These are phyloP conservation scores for Hypsopygia costalis DNA, from an alignment of 2,888 invertebrate genomes.

Conservation along the genomic window DNA sequence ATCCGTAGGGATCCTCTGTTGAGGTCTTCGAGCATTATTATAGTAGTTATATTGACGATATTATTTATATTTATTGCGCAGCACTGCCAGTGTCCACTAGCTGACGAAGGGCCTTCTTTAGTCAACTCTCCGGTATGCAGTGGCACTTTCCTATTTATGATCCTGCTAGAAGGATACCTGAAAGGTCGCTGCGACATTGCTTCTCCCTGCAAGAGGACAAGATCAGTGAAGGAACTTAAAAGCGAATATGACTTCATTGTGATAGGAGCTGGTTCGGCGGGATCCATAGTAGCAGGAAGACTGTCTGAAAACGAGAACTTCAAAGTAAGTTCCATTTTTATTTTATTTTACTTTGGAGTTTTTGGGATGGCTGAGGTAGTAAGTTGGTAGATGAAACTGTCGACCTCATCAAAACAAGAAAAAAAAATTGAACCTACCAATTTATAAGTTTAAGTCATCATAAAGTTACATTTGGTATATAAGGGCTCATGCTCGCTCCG, in stretches of 20 bases:
- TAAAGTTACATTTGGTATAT: too few relatives aligned
- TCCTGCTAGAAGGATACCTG: constrained; percentile 78
- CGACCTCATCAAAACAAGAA: too few relatives aligned
- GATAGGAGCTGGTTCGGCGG: constrained; percentile 83
- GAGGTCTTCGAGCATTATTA: too few relatives aligned
- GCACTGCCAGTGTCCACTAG: constrained; percentile 69
- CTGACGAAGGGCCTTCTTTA: constrained; percentile 70
- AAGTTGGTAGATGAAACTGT: too few relatives aligned
- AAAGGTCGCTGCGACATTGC: constrained; percentile 71
- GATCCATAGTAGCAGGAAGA: constrained; percentile 82
- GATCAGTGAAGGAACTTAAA: constrained; percentile 47
- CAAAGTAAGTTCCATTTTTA: constrained; percentile 46
- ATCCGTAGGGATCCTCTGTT: too few relatives aligned
- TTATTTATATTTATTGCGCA: constrained; percentile 16
- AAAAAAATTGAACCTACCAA: too few relatives aligned
- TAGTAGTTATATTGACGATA: background rate
- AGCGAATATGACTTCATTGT: constrained; percentile 82
- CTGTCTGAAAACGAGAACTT: constrained; percentile 77
- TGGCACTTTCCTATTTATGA: constrained; percentile 79
- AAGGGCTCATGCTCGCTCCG: too few relatives aligned
- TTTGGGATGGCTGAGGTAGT: too few relatives aligned
- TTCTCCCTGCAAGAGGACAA: constrained; percentile 77
- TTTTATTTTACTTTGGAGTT: background rate
- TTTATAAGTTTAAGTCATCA: too few relatives aligned
- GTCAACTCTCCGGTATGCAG: constrained; percentile 76